Conservation (phyloP, 2,888 invertebrate genomes). For the Cantharis nigra region DNA sequence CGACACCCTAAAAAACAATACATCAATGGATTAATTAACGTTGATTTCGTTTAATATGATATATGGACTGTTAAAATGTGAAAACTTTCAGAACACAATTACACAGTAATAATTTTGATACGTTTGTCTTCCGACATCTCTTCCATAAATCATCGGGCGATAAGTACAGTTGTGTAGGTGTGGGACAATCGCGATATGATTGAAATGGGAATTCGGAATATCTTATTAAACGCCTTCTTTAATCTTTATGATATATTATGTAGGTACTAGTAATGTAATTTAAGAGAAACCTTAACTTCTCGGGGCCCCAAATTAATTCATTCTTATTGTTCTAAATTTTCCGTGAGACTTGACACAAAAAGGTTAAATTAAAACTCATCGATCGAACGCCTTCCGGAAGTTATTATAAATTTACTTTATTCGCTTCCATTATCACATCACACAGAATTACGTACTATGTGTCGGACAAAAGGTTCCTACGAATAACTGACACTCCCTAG, state of each 20-base stretch:
- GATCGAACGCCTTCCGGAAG: neutral
- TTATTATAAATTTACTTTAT: neutral
- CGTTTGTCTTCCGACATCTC: neutral
- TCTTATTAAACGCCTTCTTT: neutral
- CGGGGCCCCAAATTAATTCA: neutral
- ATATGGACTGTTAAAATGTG: neutral
- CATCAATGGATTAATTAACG: neutral
- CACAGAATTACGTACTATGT: neutral
- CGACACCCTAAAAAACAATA: neutral
- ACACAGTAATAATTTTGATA: neutral
- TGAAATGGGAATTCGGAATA: neutral
- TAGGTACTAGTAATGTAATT: neutral
- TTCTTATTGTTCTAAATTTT: neutral
- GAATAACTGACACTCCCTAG: neutral
- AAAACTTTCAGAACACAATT: neutral
- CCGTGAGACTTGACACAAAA: neutral
- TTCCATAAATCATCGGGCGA: neutral
- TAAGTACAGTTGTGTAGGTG: neutral
- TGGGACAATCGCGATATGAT: neutral
- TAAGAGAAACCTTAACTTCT: neutral
- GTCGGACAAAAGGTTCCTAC: neutral
- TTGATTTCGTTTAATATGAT: neutral
- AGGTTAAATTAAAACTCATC: neutral
- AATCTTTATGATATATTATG: neutral
- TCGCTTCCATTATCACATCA: neutral